Conservation (phyloP, 2,113 vertebrate species). For the Paracyprichromis sp. region DNA sequence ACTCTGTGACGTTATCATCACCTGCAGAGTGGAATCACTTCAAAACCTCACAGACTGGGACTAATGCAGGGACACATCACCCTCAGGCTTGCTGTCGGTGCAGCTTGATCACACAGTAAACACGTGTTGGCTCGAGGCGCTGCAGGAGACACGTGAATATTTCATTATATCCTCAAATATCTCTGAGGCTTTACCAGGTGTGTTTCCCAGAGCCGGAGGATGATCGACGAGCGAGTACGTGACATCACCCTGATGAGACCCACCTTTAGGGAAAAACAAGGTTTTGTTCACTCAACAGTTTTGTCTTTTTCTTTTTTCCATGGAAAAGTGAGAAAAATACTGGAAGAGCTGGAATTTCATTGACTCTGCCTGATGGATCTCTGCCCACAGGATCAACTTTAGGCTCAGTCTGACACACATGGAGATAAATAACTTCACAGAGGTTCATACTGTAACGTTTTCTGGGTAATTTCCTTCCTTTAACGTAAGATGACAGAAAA, state of each 20-base stretch:
- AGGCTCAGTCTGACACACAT: accelerated
- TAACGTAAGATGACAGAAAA: neutral
- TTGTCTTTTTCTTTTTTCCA: neutral
- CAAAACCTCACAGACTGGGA: neutral
- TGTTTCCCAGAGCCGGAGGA: neutral
- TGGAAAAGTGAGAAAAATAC: neutral
- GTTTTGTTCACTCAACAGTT: neutral
- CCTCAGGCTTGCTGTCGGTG: neutral
- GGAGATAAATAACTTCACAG: accelerated
- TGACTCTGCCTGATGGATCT: neutral
- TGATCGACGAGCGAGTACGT: neutral
- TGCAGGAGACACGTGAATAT: accelerated
- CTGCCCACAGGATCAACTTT: neutral
- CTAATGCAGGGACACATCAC: accelerated
- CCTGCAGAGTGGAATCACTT: neutral
- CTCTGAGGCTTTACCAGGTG: neutral
- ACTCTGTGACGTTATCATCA: neutral
- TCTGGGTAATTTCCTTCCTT: neutral
- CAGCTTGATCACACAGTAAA: accelerated
- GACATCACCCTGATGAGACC: neutral
- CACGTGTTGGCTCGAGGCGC: neutral
- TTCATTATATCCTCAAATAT: neutral
- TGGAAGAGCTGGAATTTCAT: neutral
- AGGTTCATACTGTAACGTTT: neutral
- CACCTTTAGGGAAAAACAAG: neutral